phyloP scores from a whole-genome alignment of 2,797 vertebrate genomes.

The Sebastolobus alascanus region DNA sequence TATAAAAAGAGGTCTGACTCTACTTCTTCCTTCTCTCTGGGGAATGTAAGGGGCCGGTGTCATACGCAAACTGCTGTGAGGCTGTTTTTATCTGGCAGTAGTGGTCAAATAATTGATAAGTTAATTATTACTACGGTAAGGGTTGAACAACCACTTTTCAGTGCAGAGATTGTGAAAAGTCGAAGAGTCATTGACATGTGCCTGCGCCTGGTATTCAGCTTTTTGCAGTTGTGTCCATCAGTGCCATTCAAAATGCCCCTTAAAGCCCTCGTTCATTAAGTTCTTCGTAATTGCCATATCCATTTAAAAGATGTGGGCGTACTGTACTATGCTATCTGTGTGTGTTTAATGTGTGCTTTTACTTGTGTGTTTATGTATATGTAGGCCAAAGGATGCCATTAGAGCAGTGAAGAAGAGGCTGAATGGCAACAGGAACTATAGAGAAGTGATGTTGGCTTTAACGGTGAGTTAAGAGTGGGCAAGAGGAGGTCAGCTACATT shows the following conservation, averaged over 20 bases:
- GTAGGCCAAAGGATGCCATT: conserved; percentile 97
- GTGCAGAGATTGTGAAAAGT: neutral
- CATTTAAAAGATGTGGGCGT: neutral
- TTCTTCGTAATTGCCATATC: neutral
- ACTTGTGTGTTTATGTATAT: conserved; percentile 28
- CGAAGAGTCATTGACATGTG: conserved; percentile 29
- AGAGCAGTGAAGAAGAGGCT: conserved; percentile 97
- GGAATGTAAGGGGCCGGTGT: conserved; percentile 4
- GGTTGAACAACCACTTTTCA: neutral
- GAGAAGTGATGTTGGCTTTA: conserved; percentile 97
- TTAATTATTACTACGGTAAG: conserved; percentile 41
- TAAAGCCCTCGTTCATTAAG: neutral
- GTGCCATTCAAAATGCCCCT: neutral
- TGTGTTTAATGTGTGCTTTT: conserved; percentile 25
- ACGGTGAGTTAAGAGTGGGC: conserved; percentile 87
- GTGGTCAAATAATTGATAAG: conserved; percentile 10
- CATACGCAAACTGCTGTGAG: neutral
- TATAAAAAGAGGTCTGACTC: conserved; percentile 24
- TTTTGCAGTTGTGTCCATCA: neutral
- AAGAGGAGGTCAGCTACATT: neutral
- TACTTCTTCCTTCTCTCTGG: neutral
- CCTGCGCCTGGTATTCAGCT: neutral
- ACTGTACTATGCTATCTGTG: neutral
- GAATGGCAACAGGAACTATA: conserved; percentile 96
- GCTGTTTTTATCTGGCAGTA: conserved; percentile 5